A percentile compares a stretch with the other conserved stretches of the same genome.
Conservation (phyloP, 2,797 vertebrate species). For the Craterocephalus amniculus region DNA sequence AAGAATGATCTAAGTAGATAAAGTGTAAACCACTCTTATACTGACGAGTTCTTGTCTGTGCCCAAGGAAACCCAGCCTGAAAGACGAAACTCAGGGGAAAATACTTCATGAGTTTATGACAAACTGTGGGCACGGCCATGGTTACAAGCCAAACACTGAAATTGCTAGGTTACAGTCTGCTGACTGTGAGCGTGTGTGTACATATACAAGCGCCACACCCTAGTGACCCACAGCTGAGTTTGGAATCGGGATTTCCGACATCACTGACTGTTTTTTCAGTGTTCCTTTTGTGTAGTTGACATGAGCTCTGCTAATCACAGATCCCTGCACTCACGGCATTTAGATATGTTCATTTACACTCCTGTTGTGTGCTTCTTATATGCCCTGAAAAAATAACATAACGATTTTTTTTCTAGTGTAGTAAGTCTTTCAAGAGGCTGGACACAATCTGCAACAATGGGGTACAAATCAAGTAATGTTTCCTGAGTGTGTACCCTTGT, state of each 20-base stretch:
- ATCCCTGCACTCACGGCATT: background rate
- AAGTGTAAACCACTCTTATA: background rate
- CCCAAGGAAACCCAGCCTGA: conserved; percentile 22
- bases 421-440: background rate
- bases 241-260: conserved; percentile 19
- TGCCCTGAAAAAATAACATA: conserved; percentile 4
- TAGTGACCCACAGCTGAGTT: conserved; percentile 48
- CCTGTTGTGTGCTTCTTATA: background rate
- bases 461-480: background rate
- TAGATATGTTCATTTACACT: background rate
- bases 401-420: background rate
- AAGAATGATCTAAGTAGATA: background rate
- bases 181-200: conserved; percentile 7
- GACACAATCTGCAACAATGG: background rate
- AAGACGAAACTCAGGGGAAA: conserved; percentile 31
- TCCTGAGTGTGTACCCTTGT: background rate
- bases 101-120: background rate
- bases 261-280: conserved; percentile 25
- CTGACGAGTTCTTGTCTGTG: background rate
- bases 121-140: conserved; percentile 51
- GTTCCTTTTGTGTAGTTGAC: background rate
- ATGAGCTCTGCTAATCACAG: background rate
- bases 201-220: conserved; percentile 57
- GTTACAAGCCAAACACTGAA: conserved; percentile 66
- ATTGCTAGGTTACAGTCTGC: conserved; percentile 66